Evolutionary conservation across 1,140 invertebrate species (phyloP), one percentile per base, ranked within the genome.

Genomic region (Hycleus phaleratus): DNA sequence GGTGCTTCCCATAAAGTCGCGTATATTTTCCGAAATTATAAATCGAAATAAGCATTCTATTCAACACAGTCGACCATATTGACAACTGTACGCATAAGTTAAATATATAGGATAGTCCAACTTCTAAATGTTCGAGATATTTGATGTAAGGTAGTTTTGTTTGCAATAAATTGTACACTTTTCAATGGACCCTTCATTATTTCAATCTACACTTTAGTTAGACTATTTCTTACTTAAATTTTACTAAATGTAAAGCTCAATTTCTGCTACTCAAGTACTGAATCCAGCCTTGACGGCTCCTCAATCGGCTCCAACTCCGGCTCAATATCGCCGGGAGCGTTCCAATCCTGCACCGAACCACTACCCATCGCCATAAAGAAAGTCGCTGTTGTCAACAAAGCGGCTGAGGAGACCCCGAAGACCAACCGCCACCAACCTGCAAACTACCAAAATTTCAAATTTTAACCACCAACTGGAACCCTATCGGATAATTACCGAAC

Each of bases 381-480:
- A 0, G 76, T 73, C 2, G 79, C 79, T 0, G 79, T 81, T 6
- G 71, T 64, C 3, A 81, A 58, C 6, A 82, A 50, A 12, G 81
- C 79, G 3, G 78, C 75, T 0, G 80, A 80, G 0, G 79, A 79
- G 1, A 80, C 77, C 0, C 80, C 80, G 46, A 82, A 82, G 0
- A 81, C 78, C 8, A 82, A 56, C 2, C 79, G 70, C 80, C 80
- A 82, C 18, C 79, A 81, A 11, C 79, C 80, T 8, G 80, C 79
- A 64, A 81, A 79, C 79, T 80, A 52, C 2, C 18, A 2, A 18
- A 18, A 18, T 18, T 18, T 18, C 18, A 18, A 18, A 18, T 18
- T 18, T 18, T 18, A 18, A 18, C 18, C 18, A 18, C 18, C 18
- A 18, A 18, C 18, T 18, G 18, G 18, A 18, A 18, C 40, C 9